Percentiles rank a stretch among this genome's conserved stretches.
Conservation (phyloP, 2,113 vertebrate genomes). For the Microcebus griseorufus region DNA sequence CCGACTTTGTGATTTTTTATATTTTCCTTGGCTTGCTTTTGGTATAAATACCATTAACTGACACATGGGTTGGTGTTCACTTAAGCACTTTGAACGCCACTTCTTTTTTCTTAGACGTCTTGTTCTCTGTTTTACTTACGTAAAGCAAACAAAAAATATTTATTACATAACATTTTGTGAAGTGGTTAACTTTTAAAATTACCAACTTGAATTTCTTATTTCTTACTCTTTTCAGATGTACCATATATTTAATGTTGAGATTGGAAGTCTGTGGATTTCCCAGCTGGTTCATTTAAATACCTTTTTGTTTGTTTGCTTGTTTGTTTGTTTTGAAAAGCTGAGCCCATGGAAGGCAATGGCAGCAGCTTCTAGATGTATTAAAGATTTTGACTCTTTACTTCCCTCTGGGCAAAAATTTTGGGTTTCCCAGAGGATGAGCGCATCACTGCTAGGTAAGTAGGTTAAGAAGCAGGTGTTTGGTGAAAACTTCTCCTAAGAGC, state of each 20-base stretch:
- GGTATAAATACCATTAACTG: background rate
- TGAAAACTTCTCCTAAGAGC: background rate
- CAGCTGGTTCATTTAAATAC: background rate
- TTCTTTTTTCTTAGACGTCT: background rate
- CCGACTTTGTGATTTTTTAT: background rate
- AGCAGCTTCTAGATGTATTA: background rate
- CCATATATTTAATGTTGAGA: background rate
- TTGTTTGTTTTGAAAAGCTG: background rate
- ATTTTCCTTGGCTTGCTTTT: background rate
- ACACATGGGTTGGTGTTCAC: background rate
- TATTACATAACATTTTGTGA: background rate
- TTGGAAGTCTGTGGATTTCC: background rate
- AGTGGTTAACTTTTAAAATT: background rate
- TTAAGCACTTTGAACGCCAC: background rate
- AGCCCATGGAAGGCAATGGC: background rate
- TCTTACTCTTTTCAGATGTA: background rate
- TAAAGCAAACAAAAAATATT: background rate
- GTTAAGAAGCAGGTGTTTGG: background rate
- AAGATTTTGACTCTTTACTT: background rate
- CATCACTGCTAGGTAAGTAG: background rate
- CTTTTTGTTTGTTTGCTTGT: background rate
- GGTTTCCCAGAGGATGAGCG: background rate
- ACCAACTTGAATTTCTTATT: background rate
- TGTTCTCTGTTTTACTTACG: background rate
- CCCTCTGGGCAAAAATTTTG: constrained; percentile 8